Base-by-base conservation (phyloP, 2,113 vertebrate genomes). In the Sturnira hondurensis region DNA sequence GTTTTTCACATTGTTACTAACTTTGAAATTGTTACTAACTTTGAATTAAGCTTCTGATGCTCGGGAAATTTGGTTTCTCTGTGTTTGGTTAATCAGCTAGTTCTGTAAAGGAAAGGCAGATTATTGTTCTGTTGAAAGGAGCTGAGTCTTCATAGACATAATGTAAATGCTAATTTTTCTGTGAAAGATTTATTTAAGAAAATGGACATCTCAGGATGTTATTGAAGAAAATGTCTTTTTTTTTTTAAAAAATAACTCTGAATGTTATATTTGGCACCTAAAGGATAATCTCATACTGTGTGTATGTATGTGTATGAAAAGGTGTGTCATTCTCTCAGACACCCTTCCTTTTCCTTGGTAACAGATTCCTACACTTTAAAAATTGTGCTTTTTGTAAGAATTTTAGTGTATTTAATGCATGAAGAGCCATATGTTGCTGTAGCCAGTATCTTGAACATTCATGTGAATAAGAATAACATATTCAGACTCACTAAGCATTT, bases 151-250 rank as follows among this genome's bases (percentile, higher is more conserved):
- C 95, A 95, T 95, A 96, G 96, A 96, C 97, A 97, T 97, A 95
- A 80, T 96, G 77, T 93, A 94, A 93, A 96, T 89, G 54, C 61
- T 96, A 31, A 63, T 14, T 63, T 63, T 63, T 63, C 61, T 63
- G 92, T 96, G 4, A 81, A 58, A 97, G 94, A 96, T 96, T 98
- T 96, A 96, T 96, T 95, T 98, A 97, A 47, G 91, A 97, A 98
- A 96, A 89, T 97, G 86, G 88, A 90, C 94, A 84, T 95, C 71
- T 91, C 31, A 86, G 89, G 86, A 97, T 97, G 87, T 97, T 97
- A 96, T 47, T 92, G 82, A 96, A 93, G 92, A 96, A 96, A 93
- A 97, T 93, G 33, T 45, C 56, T 92, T 91, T 87, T 16, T 58
- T 58, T 89, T 88, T 89, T 81, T 45, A 83, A 92, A 92, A 89